These are phyloP conservation scores for Oopsacas minuta DNA, from an alignment of 37 sponge, comb jelly and placozoan species.

Conservation along the genomic window DNA sequence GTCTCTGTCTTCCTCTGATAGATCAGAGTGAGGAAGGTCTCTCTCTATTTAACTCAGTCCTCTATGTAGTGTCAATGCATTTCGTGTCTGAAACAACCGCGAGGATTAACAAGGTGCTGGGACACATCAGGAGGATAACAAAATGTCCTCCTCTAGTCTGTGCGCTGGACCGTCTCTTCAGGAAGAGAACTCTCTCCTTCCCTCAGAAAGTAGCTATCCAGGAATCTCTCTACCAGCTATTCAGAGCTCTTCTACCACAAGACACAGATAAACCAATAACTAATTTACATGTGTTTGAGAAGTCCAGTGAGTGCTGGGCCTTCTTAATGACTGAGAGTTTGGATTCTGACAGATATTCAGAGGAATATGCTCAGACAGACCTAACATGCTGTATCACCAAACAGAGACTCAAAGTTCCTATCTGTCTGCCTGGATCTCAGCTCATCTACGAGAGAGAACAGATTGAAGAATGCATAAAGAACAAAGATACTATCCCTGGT, in stretches of 20 bases:
- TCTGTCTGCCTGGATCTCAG: not conserved
- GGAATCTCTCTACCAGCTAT: conserved; percentile 20
- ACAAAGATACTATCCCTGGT: conserved; percentile 20
- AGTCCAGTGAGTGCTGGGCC: conserved; percentile 21
- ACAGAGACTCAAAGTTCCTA: not conserved
- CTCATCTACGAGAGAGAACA: not conserved
- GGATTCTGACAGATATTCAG: not conserved
- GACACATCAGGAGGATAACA: not conserved
- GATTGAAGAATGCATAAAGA: not conserved
- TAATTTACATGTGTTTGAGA: conserved; percentile 18
- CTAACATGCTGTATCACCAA: conserved; percentile 21
- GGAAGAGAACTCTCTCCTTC: not conserved
- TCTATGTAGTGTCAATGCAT: not conserved
- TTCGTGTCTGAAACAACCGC: conserved; percentile 3
- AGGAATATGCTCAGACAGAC: conserved; percentile 5
- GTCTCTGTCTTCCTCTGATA: not conserved
- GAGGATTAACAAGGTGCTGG: conserved; percentile 15
- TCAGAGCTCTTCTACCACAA: conserved; percentile 16
- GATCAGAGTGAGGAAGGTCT: conserved; percentile 19
- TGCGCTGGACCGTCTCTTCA: conserved; percentile 14
- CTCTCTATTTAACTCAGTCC: conserved; percentile 22
- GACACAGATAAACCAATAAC: not conserved
- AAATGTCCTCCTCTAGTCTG: conserved; percentile 19
- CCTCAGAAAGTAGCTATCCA: conserved; percentile 28
- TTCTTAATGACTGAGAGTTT: not conserved